Base-by-base conservation (phyloP, 2,113 vertebrate species). In the Crypturellus undulatus region DNA sequence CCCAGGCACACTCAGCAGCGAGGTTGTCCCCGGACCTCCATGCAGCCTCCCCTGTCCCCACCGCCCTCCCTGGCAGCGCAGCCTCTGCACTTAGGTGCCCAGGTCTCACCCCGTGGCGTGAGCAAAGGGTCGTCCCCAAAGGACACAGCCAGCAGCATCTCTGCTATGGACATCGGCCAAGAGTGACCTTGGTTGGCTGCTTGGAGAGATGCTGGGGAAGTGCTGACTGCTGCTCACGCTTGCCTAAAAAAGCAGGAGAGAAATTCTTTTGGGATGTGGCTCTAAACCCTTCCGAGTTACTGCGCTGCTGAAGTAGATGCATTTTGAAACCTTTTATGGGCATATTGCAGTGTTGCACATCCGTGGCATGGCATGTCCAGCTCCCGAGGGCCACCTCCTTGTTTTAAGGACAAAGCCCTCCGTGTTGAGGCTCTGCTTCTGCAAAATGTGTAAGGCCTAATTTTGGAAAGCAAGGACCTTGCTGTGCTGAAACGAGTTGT, bases 221-320 rank as follows among this genome's bases (percentile, higher is more conserved):
- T 92, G 93, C 93, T 96, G 90, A 94, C 94, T 92, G 69, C 90
- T 93, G 90, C 85, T 94, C 56, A 30, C 75, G 18, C 77, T 90
- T 94, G 93, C 93, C 93, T 96, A 81, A 96, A 94, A 94, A 95
- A 94, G 94, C 94, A 94, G 82, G 65, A 78, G 90, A 72, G 58
- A 86, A 90, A 95, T 96, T 93, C 88, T 89, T 88, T 86, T 52
- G 92, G 82, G 85, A 78, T 92, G 79, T 86, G 92, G 75, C 58
- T 92, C 82, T 84, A 80, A 96, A 93, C 69, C 79, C 65, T 86
- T 93, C 72, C 45, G 72, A 92, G 69, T 86, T 88, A 77, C 47
- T 75, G 58, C 2, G 1, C 72, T 4, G 7, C 79, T 95, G 83
- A 56, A 73, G 79, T 51, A 78, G 84, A 88, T 86, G 18, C 19